These are phyloP conservation scores for Geopemphigus sp. DNA, from an alignment of 1,140 invertebrate species.

Conservation along the genomic window DNA sequence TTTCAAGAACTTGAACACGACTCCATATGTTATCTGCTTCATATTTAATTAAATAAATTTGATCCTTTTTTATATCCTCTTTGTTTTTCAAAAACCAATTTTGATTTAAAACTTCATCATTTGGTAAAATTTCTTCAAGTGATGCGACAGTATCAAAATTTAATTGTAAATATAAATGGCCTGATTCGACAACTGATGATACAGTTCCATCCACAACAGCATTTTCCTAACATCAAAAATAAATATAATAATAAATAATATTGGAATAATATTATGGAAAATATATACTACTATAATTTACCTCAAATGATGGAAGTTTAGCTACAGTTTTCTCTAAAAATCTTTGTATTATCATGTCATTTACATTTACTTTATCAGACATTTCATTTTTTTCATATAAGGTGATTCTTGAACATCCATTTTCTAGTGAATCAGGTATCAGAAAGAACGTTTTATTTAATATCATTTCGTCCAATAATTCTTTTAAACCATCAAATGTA, in stretches of 20 bases:
- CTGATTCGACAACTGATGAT: conserved; percentile 15
- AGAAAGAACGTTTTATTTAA: conserved; percentile 35
- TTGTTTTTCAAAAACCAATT: conserved; percentile 32
- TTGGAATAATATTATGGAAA: no score
- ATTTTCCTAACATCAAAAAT: conserved; percentile 4
- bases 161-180: conserved; percentile 43
- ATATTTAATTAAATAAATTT: conserved; percentile 27
- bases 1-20: conserved; percentile 26
- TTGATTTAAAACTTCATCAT: background rate
- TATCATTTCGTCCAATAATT: conserved; percentile 30
- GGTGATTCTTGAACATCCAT: conserved; percentile 10
- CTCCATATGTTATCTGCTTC: conserved; percentile 21
- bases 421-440: conserved; percentile 12
- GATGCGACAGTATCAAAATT: conserved; percentile 23
- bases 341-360: conserved; percentile 30
- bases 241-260: background rate
- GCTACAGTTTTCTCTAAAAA: conserved; percentile 20
- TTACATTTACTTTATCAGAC: conserved; percentile 5
- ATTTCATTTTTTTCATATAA: conserved; percentile 22
- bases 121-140: conserved; percentile 40
- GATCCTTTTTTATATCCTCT: background rate
- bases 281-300: background rate
- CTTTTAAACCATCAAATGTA: conserved; percentile 28
- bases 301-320: conserved; percentile 39
- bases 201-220: conserved; percentile 33